Evolutionary conservation across 2,888 invertebrate genomes (phyloP).

Genomic region (Andrena chrysosceles): DNA sequence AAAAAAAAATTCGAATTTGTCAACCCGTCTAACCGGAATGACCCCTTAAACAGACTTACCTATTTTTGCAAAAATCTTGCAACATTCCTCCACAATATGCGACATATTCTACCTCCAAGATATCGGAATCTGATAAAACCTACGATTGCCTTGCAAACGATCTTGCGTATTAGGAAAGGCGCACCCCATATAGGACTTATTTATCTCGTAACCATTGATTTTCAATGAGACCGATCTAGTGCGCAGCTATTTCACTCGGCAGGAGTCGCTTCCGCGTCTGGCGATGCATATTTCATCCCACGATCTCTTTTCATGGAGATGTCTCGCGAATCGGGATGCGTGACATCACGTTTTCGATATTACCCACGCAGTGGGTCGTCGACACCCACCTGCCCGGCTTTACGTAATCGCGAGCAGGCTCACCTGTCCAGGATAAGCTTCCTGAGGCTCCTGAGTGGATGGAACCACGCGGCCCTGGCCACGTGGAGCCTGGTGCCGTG

Average conservation of each 20-base stretch:
- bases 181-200: background rate
- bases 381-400: conserved; percentile 41
- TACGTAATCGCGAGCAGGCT: conserved; percentile 32
- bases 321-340: background rate
- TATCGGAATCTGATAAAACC: too few species aligned
- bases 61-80: too few species aligned
- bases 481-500: conserved; percentile 72
- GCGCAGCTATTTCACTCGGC: conserved; percentile 16
- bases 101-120: too few species aligned
- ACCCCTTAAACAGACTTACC: too few species aligned
- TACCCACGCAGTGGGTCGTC: conserved; percentile 45
- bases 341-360: conserved; percentile 48
- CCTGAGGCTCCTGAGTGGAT: conserved; percentile 65
- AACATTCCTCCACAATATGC: too few species aligned
- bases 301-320: conserved; percentile 30
- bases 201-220: conserved; percentile 40
- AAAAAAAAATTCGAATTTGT: too few species aligned
- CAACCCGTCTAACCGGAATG: too few species aligned
- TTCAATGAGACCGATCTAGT: conserved; percentile 3
- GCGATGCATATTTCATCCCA: conserved; percentile 44
- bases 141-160: background rate
- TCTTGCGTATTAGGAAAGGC: background rate
- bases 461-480: conserved; percentile 69
- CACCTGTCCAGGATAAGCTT: conserved; percentile 72
- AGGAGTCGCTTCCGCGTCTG: conserved; percentile 44